phyloP scores from a whole-genome alignment of 2,888 invertebrate genomes.

The Eupithecia subfuscata region DNA sequence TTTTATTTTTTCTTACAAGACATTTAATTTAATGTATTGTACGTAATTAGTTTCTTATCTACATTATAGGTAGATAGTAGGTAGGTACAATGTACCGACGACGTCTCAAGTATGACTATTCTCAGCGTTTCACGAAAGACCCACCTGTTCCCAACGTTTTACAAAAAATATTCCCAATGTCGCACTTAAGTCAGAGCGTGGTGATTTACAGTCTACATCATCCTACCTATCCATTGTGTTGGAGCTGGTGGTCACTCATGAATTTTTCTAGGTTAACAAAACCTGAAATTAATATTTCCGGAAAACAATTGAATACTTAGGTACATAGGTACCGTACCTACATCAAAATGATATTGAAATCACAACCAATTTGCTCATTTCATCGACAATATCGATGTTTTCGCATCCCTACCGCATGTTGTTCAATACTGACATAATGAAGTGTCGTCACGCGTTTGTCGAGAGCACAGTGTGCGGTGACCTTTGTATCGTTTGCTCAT shows the following conservation, averaged over 20 bases:
- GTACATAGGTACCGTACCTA: not conserved
- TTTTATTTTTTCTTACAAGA: not conserved
- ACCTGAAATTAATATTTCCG: not conserved
- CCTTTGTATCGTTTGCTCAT: conserved; percentile 44
- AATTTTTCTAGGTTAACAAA: too few species aligned
- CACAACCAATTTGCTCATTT: conserved; percentile 10
- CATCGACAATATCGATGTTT: conserved; percentile 31
- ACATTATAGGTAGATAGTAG: not conserved
- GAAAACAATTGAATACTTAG: not conserved
- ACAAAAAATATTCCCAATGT: too few species aligned
- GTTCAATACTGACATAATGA: conserved; percentile 76
- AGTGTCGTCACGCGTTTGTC: conserved; percentile 73
- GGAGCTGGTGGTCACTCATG: too few species aligned
- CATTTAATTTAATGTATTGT: not conserved
- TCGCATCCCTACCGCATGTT: conserved; percentile 55
- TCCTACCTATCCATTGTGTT: too few species aligned
- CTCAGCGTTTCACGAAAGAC: too few species aligned
- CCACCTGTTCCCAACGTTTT: too few species aligned
- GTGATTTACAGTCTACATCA: too few species aligned
- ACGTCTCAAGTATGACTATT: too few species aligned
- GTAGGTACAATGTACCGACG: too few species aligned
- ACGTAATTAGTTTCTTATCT: not conserved
- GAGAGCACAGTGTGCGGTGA: conserved; percentile 52
- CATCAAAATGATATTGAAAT: not conserved
- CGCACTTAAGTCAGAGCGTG: too few species aligned